Conservation (phyloP, 1,140 invertebrate species). For the Drosophila willistoni region DNA sequence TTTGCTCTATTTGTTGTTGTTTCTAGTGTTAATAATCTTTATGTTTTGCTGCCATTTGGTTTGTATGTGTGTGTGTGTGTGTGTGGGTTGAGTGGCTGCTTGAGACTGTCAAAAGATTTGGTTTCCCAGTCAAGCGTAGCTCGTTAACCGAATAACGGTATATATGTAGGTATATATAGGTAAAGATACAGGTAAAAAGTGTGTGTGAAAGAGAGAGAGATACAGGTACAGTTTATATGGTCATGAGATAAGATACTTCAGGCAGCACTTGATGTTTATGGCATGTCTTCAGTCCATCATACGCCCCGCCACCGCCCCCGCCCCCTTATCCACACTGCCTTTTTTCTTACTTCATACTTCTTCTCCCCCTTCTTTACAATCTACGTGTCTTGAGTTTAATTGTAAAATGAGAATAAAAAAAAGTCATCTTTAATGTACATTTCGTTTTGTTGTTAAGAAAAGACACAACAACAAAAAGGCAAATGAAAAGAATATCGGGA, state of each 20-base stretch:
- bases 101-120: slow-evolving; percentile 52
- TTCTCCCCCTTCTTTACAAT: background rate
- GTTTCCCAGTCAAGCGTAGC: slow-evolving; percentile 39
- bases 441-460: slow-evolving; percentile 47
- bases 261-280: slow-evolving; percentile 66
- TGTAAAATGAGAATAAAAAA: slow-evolving; percentile 16
- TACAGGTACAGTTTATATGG: slow-evolving; percentile 56
- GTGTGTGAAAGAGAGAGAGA: background rate
- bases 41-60: slow-evolving; percentile 47
- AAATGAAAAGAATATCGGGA: background rate
- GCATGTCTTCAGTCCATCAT: background rate
- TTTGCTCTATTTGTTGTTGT: slow-evolving; percentile 55
- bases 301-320: background rate
- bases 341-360: background rate
- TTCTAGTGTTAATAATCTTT: slow-evolving; percentile 20
- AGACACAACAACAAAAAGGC: background rate
- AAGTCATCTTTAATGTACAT: slow-evolving; percentile 41
- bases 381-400: slow-evolving; percentile 9
- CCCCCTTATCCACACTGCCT: background rate
- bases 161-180: slow-evolving; percentile 25
- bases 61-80: slow-evolving; percentile 38
- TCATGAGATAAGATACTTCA: slow-evolving; percentile 73
- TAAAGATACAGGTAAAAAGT: background rate
- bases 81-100: slow-evolving; percentile 43
- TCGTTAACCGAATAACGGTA: slow-evolving; percentile 62